Evolutionary conservation across 2,888 invertebrate species (phyloP).

Genomic region (Alsophila aescularia): DNA sequence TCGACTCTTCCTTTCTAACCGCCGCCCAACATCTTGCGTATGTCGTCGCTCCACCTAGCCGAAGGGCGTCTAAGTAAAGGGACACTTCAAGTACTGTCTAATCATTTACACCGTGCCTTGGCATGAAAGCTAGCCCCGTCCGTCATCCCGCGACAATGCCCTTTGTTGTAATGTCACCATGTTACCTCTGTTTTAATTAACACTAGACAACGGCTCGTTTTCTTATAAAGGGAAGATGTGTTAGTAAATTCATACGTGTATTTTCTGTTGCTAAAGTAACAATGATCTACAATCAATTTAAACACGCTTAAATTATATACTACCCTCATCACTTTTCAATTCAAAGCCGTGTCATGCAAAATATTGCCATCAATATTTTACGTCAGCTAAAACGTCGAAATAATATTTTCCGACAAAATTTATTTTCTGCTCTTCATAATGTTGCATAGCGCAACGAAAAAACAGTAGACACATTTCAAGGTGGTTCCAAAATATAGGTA

Average conservation of each 20-base stretch:
- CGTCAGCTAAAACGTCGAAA: not conserved
- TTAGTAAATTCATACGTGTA: slow-evolving; percentile 4
- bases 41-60: too few species aligned
- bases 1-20: too few species aligned
- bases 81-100: not conserved
- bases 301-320: too few species aligned
- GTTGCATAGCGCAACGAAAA: not conserved
- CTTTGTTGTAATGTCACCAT: slow-evolving; percentile 38
- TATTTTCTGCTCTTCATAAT: not conserved
- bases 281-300: too few species aligned
- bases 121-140: slow-evolving; percentile 12
- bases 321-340: too few species aligned
- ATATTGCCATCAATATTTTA: not conserved
- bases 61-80: not conserved
- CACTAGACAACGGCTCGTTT: slow-evolving; percentile 29
- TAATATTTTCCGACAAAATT: slow-evolving; percentile 7
- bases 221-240: slow-evolving; percentile 3
- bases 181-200: slow-evolving; percentile 43
- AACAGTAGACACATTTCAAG: slow-evolving; percentile 10
- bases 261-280: too few species aligned
- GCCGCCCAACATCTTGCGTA: too few species aligned
- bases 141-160: slow-evolving; percentile 29
- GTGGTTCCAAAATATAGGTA: too few species aligned
- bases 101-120: not conserved
- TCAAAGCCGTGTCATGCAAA: not conserved